Percentiles rank a stretch among this genome's conserved stretches.
These are phyloP conservation scores for Ancistrus triradiatus DNA, from an alignment of 2,113 vertebrate species.

Conservation along the genomic window DNA sequence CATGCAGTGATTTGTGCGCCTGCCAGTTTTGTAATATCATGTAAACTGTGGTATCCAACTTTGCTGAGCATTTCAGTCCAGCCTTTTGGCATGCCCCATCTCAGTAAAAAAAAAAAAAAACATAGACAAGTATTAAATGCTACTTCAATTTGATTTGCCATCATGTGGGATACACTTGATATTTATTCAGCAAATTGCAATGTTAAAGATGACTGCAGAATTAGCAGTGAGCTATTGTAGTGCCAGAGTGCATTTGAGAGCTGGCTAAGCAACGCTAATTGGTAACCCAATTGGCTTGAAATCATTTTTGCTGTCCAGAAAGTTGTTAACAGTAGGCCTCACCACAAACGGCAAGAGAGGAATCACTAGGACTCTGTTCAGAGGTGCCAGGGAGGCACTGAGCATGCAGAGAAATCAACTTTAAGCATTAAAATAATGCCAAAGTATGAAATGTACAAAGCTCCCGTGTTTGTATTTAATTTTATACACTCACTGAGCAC, in stretches of 20 bases:
- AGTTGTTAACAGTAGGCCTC: slow-evolving; percentile 36
- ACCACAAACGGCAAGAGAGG: no score
- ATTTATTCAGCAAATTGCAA: slow-evolving; percentile 32
- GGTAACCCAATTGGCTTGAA: slow-evolving; percentile 44
- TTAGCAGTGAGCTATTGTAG: slow-evolving; percentile 13
- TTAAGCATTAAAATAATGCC: no score
- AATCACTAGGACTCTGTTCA: no score
- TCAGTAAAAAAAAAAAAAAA: slow-evolving; percentile 30
- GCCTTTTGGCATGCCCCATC: slow-evolving; percentile 34
- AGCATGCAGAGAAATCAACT: neutral
- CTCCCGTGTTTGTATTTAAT: no score
- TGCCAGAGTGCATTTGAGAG: slow-evolving; percentile 35
- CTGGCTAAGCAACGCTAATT: slow-evolving; percentile 43
- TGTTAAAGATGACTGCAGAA: slow-evolving; percentile 17
- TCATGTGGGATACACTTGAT: neutral
- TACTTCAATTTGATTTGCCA: slow-evolving; percentile 31
- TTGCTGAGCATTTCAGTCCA: slow-evolving; percentile 30
- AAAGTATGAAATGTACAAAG: no score
- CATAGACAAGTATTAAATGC: slow-evolving; percentile 9
- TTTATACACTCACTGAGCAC: no score
- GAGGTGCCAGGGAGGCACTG: no score
- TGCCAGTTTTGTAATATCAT: slow-evolving; percentile 40
- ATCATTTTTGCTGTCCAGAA: slow-evolving; percentile 28
- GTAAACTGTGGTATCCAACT: slow-evolving; percentile 36
- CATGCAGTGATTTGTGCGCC: slow-evolving; percentile 29